Evolutionary conservation across 1,140 invertebrate genomes (phyloP).

Genomic region (Dendroctonus valens): DNA sequence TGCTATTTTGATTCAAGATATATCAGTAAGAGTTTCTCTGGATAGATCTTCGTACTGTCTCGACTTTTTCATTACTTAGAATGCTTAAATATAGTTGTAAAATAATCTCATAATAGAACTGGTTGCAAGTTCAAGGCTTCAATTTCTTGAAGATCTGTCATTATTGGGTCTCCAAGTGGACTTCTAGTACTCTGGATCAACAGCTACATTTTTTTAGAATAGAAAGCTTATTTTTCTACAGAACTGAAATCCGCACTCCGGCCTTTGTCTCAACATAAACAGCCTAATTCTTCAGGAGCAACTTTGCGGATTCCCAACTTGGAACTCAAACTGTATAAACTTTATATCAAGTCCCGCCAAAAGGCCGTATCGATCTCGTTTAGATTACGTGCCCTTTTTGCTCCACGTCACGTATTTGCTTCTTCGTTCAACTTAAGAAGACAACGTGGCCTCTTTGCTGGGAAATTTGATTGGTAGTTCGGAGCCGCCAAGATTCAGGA

Average conservation of each 20-base stretch:
- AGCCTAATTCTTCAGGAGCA: constrained; percentile 24
- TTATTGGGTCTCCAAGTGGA: too few relatives aligned
- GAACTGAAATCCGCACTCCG: neutral
- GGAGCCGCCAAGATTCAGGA: constrained; percentile 4
- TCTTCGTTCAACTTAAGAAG: constrained; percentile 10
- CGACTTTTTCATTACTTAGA: too few relatives aligned
- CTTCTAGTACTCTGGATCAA: too few relatives aligned
- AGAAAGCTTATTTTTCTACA: too few relatives aligned
- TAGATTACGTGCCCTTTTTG: constrained; percentile 21
- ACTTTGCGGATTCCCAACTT: constrained; percentile 30
- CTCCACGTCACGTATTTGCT: constrained; percentile 10
- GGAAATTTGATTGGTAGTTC: constrained; percentile 10
- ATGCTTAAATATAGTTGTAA: too few relatives aligned
- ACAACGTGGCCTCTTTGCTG: neutral
- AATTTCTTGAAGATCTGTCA: too few relatives aligned
- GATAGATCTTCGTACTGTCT: too few relatives aligned
- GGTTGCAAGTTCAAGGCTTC: too few relatives aligned
- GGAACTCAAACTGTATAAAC: constrained; percentile 31
- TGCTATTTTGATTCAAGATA: too few relatives aligned
- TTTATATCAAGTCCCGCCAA: constrained; percentile 32
- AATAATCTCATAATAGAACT: too few relatives aligned
- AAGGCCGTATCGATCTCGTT: constrained; percentile 33
- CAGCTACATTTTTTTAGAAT: too few relatives aligned
- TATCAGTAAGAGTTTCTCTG: too few relatives aligned
- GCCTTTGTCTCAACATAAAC: constrained; percentile 11